These are phyloP conservation scores for Poeciliopsis presidionis DNA, from an alignment of 2,797 vertebrate genomes.

Conservation along the genomic window DNA sequence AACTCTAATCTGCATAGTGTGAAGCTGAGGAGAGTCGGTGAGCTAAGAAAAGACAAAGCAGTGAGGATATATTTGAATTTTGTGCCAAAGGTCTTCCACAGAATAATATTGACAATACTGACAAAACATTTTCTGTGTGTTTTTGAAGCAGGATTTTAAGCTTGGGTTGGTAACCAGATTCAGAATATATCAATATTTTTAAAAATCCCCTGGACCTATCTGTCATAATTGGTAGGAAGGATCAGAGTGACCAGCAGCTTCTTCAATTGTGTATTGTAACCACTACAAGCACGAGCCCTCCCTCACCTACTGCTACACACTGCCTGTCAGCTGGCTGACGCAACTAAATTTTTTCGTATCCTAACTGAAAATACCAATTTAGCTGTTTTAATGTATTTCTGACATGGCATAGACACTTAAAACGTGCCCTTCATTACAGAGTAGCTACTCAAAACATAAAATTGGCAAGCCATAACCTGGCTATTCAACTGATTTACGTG, in stretches of 20 bases:
- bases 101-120: constrained; percentile 15
- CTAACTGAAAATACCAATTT: neutral
- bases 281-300: neutral
- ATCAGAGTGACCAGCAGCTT: neutral
- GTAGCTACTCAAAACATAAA: neutral
- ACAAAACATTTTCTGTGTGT: constrained; percentile 16
- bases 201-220: neutral
- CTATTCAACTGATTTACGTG: neutral
- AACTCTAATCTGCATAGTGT: constrained; percentile 88
- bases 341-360: neutral
- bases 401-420: neutral
- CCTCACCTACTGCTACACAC: neutral
- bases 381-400: neutral
- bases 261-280: neutral
- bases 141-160: constrained; percentile 1
- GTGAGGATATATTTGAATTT: constrained; percentile 4
- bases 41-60: constrained; percentile 12
- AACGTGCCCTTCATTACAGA: neutral
- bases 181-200: neutral
- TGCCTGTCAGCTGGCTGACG: neutral
- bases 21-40: constrained; percentile 75
- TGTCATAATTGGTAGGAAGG: neutral
- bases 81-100: constrained; percentile 9
- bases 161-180: neutral
- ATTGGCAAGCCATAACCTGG: neutral